These are phyloP conservation scores for Siniperca obscura DNA, from an alignment of 2,797 vertebrate genomes.

Conservation along the genomic window DNA sequence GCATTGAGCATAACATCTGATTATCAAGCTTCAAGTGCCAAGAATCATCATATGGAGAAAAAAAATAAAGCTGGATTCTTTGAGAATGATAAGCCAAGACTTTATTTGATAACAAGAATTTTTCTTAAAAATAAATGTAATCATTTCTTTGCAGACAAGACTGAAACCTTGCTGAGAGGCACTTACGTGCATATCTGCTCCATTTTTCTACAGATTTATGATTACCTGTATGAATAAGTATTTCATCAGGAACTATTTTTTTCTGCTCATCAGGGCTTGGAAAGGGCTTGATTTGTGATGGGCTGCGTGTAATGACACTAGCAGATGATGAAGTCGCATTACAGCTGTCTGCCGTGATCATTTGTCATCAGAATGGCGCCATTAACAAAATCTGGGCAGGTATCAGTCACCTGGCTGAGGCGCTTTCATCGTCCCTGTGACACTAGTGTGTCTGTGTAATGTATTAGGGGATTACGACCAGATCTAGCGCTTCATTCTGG, in stretches of 20 bases:
- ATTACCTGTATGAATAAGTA: conserved; percentile 72
- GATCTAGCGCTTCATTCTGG: background rate
- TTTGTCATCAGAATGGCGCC: conserved; percentile 74
- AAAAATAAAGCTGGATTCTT: background rate
- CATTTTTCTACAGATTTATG: conserved; percentile 70
- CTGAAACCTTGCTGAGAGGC: conserved; percentile 34
- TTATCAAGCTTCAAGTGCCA: conserved; percentile 12
- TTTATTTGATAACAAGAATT: conserved; percentile 19
- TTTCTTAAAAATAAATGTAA: conserved; percentile 15
- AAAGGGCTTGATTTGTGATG: conserved; percentile 77
- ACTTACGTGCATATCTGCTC: conserved; percentile 30
- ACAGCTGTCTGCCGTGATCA: conserved; percentile 55
- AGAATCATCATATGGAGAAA: background rate
- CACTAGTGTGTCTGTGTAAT: conserved; percentile 58
- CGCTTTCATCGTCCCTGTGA: conserved; percentile 67
- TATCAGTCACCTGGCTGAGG: conserved; percentile 76
- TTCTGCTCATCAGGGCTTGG: conserved; percentile 66
- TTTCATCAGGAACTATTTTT: conserved; percentile 72
- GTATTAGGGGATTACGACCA: conserved; percentile 53
- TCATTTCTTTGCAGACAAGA: conserved; percentile 13
- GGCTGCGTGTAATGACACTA: conserved; percentile 70
- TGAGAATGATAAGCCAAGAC: background rate
- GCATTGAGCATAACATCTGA: conserved; percentile 16
- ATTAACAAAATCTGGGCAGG: conserved; percentile 82
- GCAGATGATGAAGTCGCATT: conserved; percentile 79